Conservation (phyloP, 2,888 invertebrate species). For the Watsonalla cultraria region DNA sequence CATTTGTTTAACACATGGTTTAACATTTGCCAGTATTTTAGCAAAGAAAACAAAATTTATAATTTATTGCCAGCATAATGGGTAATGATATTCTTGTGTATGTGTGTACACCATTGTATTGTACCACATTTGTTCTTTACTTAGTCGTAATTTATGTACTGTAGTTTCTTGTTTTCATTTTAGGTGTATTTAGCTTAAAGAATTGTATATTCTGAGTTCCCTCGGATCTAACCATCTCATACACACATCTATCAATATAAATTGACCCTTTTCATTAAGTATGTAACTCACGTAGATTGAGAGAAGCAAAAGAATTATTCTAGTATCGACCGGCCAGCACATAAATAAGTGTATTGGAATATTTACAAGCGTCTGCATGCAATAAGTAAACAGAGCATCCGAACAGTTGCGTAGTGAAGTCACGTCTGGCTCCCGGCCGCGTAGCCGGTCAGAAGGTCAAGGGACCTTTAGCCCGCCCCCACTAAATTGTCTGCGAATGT, state of each 20-base stretch:
- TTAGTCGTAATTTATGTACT: too few relatives aligned
- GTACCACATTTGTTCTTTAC: too few relatives aligned
- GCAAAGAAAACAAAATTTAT: not conserved
- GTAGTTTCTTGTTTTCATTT: too few relatives aligned
- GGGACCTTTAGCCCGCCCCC: constrained; percentile 32
- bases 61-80: too few relatives aligned
- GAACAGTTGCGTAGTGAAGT: constrained; percentile 26
- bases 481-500: constrained; percentile 50
- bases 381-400: constrained; percentile 3
- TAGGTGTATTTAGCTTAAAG: too few relatives aligned
- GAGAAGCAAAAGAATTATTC: not conserved
- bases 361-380: constrained; percentile 5
- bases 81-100: too few relatives aligned
- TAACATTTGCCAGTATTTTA: not conserved
- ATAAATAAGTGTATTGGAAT: constrained; percentile 3
- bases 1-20: constrained; percentile 1
- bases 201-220: too few relatives aligned
- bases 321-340: not conserved
- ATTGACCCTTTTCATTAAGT: not conserved
- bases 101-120: too few relatives aligned
- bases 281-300: not conserved
- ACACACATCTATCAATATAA: too few relatives aligned
- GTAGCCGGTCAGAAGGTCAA: constrained; percentile 41
- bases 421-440: constrained; percentile 47
- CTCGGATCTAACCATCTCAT: too few relatives aligned